Percentiles rank a stretch among this genome's conserved stretches.
phyloP scores from a whole-genome alignment of 2,888 invertebrate species.

The Cosmia pyralina region DNA sequence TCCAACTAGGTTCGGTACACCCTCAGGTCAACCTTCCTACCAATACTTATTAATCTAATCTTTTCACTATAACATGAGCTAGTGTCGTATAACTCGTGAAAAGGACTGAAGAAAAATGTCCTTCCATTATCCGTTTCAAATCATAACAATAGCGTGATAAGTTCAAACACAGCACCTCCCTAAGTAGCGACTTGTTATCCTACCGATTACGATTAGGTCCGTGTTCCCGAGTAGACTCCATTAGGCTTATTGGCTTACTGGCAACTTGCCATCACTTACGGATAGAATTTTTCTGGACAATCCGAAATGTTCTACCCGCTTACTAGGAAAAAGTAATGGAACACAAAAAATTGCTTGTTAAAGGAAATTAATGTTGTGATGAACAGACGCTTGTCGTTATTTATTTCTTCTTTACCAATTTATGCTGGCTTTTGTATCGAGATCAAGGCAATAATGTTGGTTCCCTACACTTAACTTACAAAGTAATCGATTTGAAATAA shows the following conservation, averaged over 20 bases:
- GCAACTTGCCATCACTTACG: constrained; percentile 59
- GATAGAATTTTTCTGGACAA: constrained; percentile 47
- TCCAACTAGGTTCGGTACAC: neutral
- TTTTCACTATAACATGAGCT: neutral
- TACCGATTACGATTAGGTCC: constrained; percentile 52
- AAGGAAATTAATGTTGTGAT: constrained; percentile 1
- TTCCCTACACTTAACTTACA: neutral
- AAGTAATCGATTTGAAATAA: no score
- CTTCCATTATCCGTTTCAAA: constrained; percentile 19
- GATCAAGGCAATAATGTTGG: neutral
- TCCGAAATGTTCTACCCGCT: constrained; percentile 13
- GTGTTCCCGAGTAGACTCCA: constrained; percentile 46
- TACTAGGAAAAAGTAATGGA: constrained; percentile 13
- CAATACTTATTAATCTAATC: neutral
- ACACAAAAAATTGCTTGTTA: constrained; percentile 5
- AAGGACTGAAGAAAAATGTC: constrained; percentile 9
- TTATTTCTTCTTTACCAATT: neutral
- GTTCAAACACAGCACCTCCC: constrained; percentile 32
- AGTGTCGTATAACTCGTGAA: neutral
- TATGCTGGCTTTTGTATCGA: neutral
- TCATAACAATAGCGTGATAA: constrained; percentile 37
- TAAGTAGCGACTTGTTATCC: constrained; percentile 51
- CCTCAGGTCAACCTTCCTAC: neutral
- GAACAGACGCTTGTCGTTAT: neutral
- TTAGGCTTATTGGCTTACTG: constrained; percentile 58